These are phyloP conservation scores for Cyclophora punctaria DNA, from an alignment of 2,888 invertebrate species.

Conservation along the genomic window DNA sequence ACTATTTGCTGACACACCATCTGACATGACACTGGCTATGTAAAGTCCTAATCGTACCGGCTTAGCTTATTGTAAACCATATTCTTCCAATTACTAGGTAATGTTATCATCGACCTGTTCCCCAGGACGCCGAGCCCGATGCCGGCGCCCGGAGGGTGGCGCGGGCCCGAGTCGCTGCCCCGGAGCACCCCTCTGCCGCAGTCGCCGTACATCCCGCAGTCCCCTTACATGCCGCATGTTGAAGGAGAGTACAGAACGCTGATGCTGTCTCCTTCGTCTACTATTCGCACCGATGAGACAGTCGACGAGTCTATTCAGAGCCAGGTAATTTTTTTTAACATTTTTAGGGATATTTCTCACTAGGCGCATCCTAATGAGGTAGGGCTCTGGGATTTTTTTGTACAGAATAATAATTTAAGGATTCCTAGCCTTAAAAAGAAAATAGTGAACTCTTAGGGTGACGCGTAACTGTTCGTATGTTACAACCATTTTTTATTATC, in stretches of 20 bases:
- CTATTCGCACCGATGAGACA: conserved; percentile 56
- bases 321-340: conserved; percentile 54
- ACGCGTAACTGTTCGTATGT: no score
- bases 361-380: no score
- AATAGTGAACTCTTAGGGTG: no score
- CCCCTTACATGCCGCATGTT: conserved; percentile 48
- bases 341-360: no score
- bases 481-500: no score
- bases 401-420: not conserved
- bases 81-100: no score
- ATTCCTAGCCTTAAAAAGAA: no score
- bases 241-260: conserved; percentile 57
- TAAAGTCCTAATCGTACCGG: no score
- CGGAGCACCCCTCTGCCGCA: conserved; percentile 62
- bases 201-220: conserved; percentile 59
- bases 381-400: not conserved
- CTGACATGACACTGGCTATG: no score
- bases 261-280: conserved; percentile 51
- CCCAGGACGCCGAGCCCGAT: conserved; percentile 71
- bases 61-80: no score
- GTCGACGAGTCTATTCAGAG: conserved; percentile 70
- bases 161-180: conserved; percentile 73
- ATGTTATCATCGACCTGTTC: no score
- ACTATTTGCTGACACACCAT: no score
- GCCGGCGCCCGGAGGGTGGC: conserved; percentile 50